Base-by-base conservation (phyloP, 2,888 invertebrate genomes). In the Eristalis intricaria region DNA sequence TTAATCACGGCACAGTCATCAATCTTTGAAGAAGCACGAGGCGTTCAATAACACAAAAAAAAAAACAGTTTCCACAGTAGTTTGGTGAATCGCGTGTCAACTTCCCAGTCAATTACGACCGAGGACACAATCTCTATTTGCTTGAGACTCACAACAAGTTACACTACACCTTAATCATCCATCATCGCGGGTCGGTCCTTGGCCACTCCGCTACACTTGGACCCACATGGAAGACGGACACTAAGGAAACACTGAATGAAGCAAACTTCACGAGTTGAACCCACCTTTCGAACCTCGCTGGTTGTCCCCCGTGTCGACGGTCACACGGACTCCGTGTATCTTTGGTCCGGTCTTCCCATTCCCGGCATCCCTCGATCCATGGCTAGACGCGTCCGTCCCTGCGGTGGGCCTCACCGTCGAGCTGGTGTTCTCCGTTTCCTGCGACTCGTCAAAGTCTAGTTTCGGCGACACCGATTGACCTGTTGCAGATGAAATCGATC, bases 301-400 rank as follows among this genome's bases (percentile, higher is more conserved):
- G 32, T 91, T 90, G 89, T 93, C 91, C 26, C 93, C 91, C 19
- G 93, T 93, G 86, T 93, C 93, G 74, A 93, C 93, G 13, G 93
- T 93, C 19, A 93, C 93, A 50, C 93, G 92, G 65, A 93, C 92
- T 32, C 93, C 93, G 84, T 93, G 93, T 88, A 93, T 93, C 90
- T 92, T 93, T 8, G 93, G 93, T 35, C 93, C 91, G 60, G 85
- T 81, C 86, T 91, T 91, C 58, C 90, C 89, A 43, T 87, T 86
- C 38, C 70, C 88, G 35, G 75, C 77, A 19, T 82, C 84, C 8
- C 19, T 74, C 4, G 85, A 76, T 40, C 82, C 60, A 11, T 15
- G 5, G 0, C 68, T 89, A 56, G 76, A 84, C 10, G 2, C 66
- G 77, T 91, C 91, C 77, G 86, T 68, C 71, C 88, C 68, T 71